Conservation (phyloP, 2,797 vertebrate genomes). For the Neomorphus geoffroyi region DNA sequence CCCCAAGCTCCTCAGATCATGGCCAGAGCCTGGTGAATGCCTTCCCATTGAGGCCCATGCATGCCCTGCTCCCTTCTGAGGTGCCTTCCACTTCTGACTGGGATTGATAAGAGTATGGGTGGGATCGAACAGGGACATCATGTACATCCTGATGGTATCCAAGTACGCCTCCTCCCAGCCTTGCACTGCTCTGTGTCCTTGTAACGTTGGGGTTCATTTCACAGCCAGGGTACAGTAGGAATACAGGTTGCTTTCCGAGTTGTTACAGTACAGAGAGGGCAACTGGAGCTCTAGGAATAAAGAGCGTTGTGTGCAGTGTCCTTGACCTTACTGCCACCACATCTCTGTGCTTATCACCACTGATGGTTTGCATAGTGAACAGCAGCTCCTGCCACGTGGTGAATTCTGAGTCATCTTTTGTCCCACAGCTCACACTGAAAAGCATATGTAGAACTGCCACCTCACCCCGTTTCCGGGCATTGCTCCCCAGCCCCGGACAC, state of each 20-base stretch:
- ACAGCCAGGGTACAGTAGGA: background rate
- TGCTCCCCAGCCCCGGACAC: background rate
- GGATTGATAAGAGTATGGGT: background rate
- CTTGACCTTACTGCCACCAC: background rate
- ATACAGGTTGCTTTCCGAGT: background rate
- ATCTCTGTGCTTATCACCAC: background rate
- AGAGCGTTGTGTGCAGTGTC: background rate
- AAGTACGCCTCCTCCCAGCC: background rate
- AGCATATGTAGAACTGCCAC: background rate
- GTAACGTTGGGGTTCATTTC: accelerated
- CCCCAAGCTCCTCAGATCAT: accelerated
- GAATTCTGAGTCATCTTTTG: background rate
- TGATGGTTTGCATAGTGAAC: background rate
- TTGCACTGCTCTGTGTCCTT: background rate
- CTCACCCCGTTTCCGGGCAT: background rate
- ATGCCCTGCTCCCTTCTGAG: background rate
- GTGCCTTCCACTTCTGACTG: background rate
- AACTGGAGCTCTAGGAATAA: background rate
- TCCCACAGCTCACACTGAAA: background rate
- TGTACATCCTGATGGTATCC: too few relatives aligned
- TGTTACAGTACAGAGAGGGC: background rate
- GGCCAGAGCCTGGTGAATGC: background rate
- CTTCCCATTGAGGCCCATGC: background rate
- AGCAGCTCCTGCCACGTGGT: background rate
- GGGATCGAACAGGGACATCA: background rate